Evolutionary conservation across 1,140 invertebrate genomes (phyloP), one percentile per base, ranked within the genome.

Genomic region (Oryctes rhinoceros): DNA sequence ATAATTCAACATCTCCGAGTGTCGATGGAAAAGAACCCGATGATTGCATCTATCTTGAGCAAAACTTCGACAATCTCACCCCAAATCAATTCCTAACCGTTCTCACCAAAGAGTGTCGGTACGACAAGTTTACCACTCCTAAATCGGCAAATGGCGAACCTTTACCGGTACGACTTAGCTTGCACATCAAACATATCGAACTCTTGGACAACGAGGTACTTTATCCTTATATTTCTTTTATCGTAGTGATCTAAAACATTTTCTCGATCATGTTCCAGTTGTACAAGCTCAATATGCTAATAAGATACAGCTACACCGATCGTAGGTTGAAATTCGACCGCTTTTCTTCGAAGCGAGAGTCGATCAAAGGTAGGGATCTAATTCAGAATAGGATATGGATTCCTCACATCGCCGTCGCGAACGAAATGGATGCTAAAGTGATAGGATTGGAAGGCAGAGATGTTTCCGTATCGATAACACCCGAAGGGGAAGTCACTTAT

Each of bases 361-460:
- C 91, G 81, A 93, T 96, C 78, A 89, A 93, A 39, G 94, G 94
- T 0, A 94, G 94, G 78, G 91, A 91, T 80, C 89, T 91, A 20
- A 87, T 95, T 0, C 87, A 93, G 47, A 90, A 93, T 80, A 88
- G 91, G 20, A 92, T 96, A n/a, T 96, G 95, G 95, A 92, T 93
- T 1, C 95, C 94, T 0, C 93, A 94, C 81, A 90, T 96, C 6
- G 95, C 94, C 76, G 90, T 96, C 80, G 92, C 93, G 20, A 96
- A 96, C 83, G 94, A 96, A 86, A 91, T 93, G 30, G 94, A 93
- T 65, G 95, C 94, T 0, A 91, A 91, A 6, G 88, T 93, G 6
- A 93, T 94, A 92, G 94, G 94, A 4, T 92, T 93, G 0, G 91
- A 92, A 78, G 91, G 92, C 74, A 94, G 95, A 85, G 94, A 96